Base-by-base conservation (phyloP, 2,113 vertebrate species). In the Mus spicilegus region DNA sequence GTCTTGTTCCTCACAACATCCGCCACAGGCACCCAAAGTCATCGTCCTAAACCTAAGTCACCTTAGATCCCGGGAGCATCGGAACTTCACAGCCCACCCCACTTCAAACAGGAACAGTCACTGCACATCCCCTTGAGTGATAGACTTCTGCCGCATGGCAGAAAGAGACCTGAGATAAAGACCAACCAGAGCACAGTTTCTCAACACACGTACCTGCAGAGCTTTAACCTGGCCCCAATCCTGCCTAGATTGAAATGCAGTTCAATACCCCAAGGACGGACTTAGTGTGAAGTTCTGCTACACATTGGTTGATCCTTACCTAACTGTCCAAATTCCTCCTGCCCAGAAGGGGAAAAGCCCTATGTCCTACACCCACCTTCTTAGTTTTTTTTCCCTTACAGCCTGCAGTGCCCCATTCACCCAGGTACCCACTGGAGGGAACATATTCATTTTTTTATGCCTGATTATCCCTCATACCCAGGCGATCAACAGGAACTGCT, bases 361-460 rank as follows among this genome's bases (percentile, higher is more conserved):
- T 20, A 4, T 42, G 49, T 36, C n/a, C 46, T 19, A 19, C 0
- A 1, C 33, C 33, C 0, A 69, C 30, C 16, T 7, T 16, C 33
- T 19, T 58, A 26, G 9, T 20, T 20, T 36, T 28, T 42, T 42
- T 17, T 11, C 33, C 11, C 39, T 56, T 51, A 56, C 26, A 77
- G 86, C 51, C 58, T 30, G 19, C 0, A 10, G 24, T 0, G 0
- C 2, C 39, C 22, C 39, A 0, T 1, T 10, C 69, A 30, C 49
- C 17, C n/a, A 61, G 91, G 3, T 0, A 19, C 72, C 67, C 36
- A 2, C 22, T 14, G 30, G 9, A 49, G 85, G 39, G 51, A 82
- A 54, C 0, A 11, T 4, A 9, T 39, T 65, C 49, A 5, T 39
- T 67, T 51, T 20, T 14, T 82, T 70, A 2, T 19, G 36, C 24